A percentile compares a stretch with the other conserved stretches of the same genome.
These are phyloP conservation scores for Himalopsyche kuldschensis DNA, from an alignment of 2,888 invertebrate genomes.

Conservation along the genomic window DNA sequence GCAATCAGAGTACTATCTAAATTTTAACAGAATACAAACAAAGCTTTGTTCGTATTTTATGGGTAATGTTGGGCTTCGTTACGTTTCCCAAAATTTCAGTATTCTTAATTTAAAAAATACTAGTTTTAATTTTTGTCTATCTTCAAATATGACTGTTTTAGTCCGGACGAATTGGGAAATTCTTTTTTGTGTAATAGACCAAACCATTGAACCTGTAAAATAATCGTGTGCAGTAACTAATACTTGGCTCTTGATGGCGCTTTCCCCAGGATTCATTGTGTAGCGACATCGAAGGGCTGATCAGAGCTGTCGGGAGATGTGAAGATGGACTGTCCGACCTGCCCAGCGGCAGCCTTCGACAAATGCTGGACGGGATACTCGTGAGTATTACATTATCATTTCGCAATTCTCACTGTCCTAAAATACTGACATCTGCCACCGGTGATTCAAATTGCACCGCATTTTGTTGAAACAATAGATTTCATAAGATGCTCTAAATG, in stretches of 20 bases:
- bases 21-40: too few species aligned
- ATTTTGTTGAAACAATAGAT: too few species aligned
- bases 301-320: conserved; percentile 67
- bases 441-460: not conserved
- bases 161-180: not conserved
- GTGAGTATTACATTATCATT: conserved; percentile 56
- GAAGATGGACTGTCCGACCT: conserved; percentile 69
- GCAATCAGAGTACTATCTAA: too few species aligned
- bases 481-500: too few species aligned
- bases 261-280: conserved; percentile 63
- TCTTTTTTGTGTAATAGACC: not conserved
- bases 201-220: not conserved
- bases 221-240: not conserved
- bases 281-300: conserved; percentile 71
- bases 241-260: not conserved
- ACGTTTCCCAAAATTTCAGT: too few species aligned
- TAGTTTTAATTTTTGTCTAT: too few species aligned
- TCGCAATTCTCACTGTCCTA: not conserved
- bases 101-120: too few species aligned
- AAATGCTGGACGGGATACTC: conserved; percentile 72
- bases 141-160: not conserved
- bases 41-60: too few species aligned
- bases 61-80: too few species aligned
- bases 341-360: conserved; percentile 70
- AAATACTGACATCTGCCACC: not conserved